A percentile compares a stretch with the other conserved stretches of the same genome.
phyloP scores from a whole-genome alignment of 1,140 invertebrate species.

The Aplysia californica region DNA sequence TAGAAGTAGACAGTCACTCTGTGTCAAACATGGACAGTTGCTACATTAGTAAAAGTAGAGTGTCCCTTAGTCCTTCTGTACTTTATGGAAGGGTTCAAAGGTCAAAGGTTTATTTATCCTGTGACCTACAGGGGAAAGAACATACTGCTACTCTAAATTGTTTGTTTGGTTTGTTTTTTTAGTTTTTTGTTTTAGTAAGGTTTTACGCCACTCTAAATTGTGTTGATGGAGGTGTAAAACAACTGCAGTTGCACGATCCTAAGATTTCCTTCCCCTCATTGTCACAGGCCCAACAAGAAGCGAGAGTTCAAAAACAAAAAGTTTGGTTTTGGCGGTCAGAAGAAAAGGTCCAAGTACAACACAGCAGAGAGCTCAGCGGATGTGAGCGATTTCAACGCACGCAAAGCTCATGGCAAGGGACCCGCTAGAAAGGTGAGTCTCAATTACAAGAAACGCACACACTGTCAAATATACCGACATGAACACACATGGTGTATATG shows the following conservation, averaged over 20 bases:
- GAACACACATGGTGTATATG: too few relatives aligned
- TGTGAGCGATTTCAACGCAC: slow-evolving; percentile 16
- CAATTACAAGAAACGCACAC: too few relatives aligned
- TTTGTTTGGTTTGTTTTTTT: too few relatives aligned
- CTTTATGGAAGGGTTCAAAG: too few relatives aligned
- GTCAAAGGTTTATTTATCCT: not conserved
- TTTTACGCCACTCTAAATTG: not conserved
- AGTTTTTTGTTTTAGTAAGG: too few relatives aligned
- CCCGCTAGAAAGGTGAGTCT: too few relatives aligned
- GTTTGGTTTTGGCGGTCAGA: slow-evolving; percentile 96
- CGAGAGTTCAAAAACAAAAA: slow-evolving; percentile 83
- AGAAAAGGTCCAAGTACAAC: slow-evolving; percentile 89
- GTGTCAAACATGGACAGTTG: too few relatives aligned
- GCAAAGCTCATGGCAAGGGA: slow-evolving; percentile 1
- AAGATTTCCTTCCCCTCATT: slow-evolving; percentile 16
- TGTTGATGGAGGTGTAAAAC: not conserved
- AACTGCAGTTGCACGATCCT: not conserved
- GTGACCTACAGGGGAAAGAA: not conserved
- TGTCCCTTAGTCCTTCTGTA: too few relatives aligned
- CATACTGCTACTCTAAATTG: too few relatives aligned
- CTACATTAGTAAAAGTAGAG: too few relatives aligned
- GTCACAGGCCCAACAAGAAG: slow-evolving; percentile 58
- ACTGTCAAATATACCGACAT: too few relatives aligned
- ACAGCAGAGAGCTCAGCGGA: slow-evolving; percentile 69
- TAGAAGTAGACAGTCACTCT: too few relatives aligned